Conservation (phyloP, 2,797 vertebrate species). For the Triplophysa yarkandensis region DNA sequence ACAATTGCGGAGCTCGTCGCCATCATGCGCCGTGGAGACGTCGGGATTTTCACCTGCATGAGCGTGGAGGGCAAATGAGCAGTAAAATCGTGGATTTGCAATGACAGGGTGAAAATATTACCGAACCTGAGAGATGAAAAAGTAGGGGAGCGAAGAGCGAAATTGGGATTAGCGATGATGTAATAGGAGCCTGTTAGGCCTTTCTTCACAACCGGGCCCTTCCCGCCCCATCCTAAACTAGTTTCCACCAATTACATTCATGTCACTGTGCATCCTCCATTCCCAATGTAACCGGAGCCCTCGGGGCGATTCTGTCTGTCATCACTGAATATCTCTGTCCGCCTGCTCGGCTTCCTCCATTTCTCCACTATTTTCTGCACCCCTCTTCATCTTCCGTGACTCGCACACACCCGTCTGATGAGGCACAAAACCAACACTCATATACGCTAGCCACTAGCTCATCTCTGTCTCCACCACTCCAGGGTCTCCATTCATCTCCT, state of each 20-base stretch:
- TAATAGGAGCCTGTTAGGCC: constrained; percentile 53
- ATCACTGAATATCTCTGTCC: constrained; percentile 29
- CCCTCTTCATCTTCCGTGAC: constrained; percentile 20
- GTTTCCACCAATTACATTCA: constrained; percentile 77
- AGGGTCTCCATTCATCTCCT: constrained; percentile 58
- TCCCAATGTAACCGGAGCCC: constrained; percentile 73
- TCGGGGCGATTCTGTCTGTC: constrained; percentile 66
- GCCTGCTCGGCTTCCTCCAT: constrained; percentile 57
- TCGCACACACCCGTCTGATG: constrained; percentile 47
- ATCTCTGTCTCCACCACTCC: constrained; percentile 62
- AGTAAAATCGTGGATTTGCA: constrained; percentile 7
- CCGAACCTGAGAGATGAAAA: constrained; percentile 18
- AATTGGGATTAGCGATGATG: constrained; percentile 17
- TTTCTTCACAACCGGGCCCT: constrained; percentile 59
- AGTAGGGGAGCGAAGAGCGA: constrained; percentile 15
- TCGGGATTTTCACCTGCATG: constrained; percentile 7
- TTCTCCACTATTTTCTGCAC: constrained; percentile 55
- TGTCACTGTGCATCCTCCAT: constrained; percentile 70
- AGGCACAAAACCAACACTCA: constrained; percentile 53
- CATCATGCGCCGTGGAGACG: neutral
- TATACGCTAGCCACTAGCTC: constrained; percentile 51
- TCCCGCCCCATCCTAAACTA: constrained; percentile 58
- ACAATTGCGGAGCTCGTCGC: constrained; percentile 25
- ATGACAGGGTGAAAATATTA: constrained; percentile 18
- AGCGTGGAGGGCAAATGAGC: constrained; percentile 15